Evolutionary conservation across 2,113 vertebrate species (phyloP).

Genomic region (Scortum barcoo): DNA sequence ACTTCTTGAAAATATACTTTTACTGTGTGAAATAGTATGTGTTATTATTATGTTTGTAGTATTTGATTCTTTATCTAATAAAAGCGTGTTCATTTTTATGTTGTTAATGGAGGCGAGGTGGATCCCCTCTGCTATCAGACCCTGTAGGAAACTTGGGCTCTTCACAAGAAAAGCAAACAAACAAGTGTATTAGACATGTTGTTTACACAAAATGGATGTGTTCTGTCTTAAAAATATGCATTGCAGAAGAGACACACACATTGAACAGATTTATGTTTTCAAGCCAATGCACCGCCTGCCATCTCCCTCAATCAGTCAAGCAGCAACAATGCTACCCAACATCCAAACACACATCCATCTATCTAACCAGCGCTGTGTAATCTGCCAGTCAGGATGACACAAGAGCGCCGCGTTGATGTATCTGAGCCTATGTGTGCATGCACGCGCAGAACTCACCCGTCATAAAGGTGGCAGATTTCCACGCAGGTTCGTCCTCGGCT

Average conservation of each 20-base stretch:
- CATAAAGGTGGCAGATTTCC: slow-evolving; percentile 92
- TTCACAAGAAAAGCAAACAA: too few species aligned
- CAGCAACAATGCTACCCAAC: slow-evolving; percentile 13
- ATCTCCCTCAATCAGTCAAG: slow-evolving; percentile 15
- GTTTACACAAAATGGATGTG: not conserved
- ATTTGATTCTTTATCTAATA: too few species aligned
- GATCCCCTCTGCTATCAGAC: not conserved
- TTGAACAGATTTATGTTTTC: not conserved
- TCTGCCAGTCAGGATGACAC: not conserved
- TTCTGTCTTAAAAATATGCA: not conserved
- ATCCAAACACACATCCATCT: not conserved
- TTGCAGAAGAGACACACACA: too few species aligned
- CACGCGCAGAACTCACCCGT: slow-evolving; percentile 87
- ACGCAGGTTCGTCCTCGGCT: slow-evolving; percentile 93
- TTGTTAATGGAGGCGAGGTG: not conserved
- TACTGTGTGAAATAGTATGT: not conserved
- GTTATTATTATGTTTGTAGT: too few species aligned
- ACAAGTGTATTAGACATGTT: not conserved
- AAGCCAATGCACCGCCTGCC: not conserved
- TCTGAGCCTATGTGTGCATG: not conserved
- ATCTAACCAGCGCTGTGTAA: not conserved
- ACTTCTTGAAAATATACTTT: not conserved
- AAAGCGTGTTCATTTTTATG: not conserved
- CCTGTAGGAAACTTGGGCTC: not conserved
- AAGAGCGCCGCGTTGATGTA: not conserved